A percentile compares a stretch with the other conserved stretches of the same genome.
These are phyloP conservation scores for Hippocampus comes DNA, from an alignment of 2,113 vertebrate genomes.

Conservation along the genomic window DNA sequence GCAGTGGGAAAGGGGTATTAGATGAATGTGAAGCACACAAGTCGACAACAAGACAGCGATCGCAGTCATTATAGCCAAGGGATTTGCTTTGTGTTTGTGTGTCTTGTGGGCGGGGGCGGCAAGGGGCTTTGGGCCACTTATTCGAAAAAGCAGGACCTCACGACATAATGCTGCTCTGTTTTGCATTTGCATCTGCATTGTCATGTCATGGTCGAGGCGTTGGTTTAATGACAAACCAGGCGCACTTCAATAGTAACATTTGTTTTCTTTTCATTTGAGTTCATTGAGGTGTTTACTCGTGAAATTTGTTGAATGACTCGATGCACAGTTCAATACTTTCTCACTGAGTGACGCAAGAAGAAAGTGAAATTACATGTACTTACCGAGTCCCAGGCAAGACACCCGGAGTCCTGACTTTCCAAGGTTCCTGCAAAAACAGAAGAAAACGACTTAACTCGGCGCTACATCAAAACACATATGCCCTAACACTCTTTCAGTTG, in stretches of 20 bases:
- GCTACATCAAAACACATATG: background rate
- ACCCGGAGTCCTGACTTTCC: conserved; percentile 92
- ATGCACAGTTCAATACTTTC: background rate
- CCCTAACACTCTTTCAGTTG: background rate
- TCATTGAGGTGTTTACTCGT: background rate
- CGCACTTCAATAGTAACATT: background rate
- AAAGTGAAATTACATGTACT: conserved; percentile 61
- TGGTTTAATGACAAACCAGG: too few relatives aligned
- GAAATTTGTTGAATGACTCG: background rate
- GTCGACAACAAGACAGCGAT: background rate
- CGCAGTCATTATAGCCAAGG: background rate
- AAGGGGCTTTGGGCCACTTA: background rate
- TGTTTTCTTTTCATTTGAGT: background rate
- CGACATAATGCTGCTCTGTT: background rate
- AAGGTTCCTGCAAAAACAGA: conserved; percentile 81
- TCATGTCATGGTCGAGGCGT: too few relatives aligned
- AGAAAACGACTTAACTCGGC: background rate
- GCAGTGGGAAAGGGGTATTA: background rate
- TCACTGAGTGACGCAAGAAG: background rate
- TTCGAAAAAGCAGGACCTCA: background rate
- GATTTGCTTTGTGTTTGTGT: background rate
- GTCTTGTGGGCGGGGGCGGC: too few relatives aligned
- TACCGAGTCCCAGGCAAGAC: conserved; percentile 89
- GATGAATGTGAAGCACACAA: conserved; percentile 17
- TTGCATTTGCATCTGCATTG: too few relatives aligned